Conservation (phyloP, 2,888 invertebrate genomes). For the Cerastoderma edule region DNA sequence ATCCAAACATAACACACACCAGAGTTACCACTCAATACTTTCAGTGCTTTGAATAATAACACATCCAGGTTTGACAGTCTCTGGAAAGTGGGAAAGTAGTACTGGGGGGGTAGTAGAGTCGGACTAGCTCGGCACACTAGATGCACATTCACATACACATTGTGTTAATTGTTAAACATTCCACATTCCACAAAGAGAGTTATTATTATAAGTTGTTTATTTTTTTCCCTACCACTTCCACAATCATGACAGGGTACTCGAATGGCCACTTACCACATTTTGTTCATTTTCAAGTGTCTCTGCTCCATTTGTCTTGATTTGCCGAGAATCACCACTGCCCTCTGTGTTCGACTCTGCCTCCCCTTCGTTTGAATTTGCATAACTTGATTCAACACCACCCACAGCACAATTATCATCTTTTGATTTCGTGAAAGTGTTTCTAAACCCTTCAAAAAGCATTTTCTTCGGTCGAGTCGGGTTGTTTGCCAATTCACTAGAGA, state of each 20-base stretch:
- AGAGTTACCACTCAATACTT: too few species aligned
- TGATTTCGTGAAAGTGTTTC: slow-evolving; percentile 86
- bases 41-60: too few species aligned
- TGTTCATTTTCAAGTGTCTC: slow-evolving; percentile 63
- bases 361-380: slow-evolving; percentile 58
- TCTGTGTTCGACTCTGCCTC: slow-evolving; percentile 40
- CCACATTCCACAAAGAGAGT: too few species aligned
- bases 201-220: too few species aligned
- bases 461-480: slow-evolving; percentile 84
- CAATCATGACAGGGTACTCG: slow-evolving; percentile 40
- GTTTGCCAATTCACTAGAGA: slow-evolving; percentile 27
- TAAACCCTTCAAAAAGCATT: slow-evolving; percentile 87
- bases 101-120: too few species aligned
- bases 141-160: too few species aligned
- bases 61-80: too few species aligned
- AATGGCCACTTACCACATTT: slow-evolving; percentile 71
- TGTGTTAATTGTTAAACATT: too few species aligned
- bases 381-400: slow-evolving; percentile 52
- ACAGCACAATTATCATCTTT: slow-evolving; percentile 79
- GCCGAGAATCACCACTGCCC: slow-evolving; percentile 44
- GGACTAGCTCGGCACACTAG: too few species aligned
- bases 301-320: slow-evolving; percentile 56
- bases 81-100: too few species aligned
- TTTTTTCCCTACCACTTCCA: slow-evolving; percentile 1
- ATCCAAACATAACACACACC: neutral